Conservation (phyloP, 2,797 vertebrate genomes). For the Simalia tracyae region DNA sequence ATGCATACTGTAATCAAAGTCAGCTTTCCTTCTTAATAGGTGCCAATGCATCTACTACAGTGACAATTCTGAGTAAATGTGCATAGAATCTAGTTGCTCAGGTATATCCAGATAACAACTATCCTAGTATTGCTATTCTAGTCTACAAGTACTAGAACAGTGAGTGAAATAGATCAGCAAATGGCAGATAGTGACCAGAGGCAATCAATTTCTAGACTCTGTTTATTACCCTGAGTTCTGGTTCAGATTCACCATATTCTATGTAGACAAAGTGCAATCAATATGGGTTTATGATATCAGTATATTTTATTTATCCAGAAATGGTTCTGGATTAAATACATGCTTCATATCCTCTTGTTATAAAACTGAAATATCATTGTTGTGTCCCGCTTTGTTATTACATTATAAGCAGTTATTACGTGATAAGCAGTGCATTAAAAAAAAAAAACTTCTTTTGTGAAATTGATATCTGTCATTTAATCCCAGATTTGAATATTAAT, state of each 20-base stretch:
- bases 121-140: background rate
- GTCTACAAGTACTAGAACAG: background rate
- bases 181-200: background rate
- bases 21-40: background rate
- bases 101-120: background rate
- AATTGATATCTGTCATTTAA: slow-evolving; percentile 21
- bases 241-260: background rate
- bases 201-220: background rate
- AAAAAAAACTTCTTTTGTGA: slow-evolving; percentile 2
- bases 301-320: background rate
- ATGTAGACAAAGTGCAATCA: background rate
- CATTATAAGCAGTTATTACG: background rate
- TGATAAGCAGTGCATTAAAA: background rate
- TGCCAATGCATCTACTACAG: background rate
- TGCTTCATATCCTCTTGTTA: background rate
- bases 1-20: background rate
- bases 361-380: background rate
- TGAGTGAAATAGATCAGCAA: background rate
- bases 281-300: background rate
- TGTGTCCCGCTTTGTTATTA: background rate
- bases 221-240: background rate
- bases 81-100: background rate
- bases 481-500: background rate
- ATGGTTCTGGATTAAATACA: background rate
- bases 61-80: background rate